Base-by-base conservation (phyloP, 2,888 invertebrate genomes). In the Drosophila helvetica region DNA sequence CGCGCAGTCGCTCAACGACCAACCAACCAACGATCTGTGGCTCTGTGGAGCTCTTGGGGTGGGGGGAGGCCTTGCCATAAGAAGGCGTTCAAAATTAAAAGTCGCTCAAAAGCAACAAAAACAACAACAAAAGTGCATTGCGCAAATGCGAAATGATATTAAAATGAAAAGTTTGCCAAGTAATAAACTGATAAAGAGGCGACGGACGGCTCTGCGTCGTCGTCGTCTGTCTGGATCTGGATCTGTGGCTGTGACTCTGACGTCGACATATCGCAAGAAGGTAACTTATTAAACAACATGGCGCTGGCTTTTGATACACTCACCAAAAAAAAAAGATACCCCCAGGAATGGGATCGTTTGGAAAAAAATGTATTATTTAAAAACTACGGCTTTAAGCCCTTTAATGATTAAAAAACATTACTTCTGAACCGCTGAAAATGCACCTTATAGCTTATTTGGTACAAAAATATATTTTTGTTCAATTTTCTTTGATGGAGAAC, bases 31-130 rank as follows among this genome's bases (percentile, higher is more conserved):
- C 80, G 81, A 86, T 83, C 75, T 73, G 78, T 70, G 47, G 27
- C 70, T 33, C 33, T 12, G 33, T 38, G 38, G 7, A 15, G 38
- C 38, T 38, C n/a, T 7, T 38, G 38, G 38, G 38, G 15, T 0
- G 15, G 38, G 15, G 38, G 6, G 63, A 67, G 62, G 71, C 74
- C 86, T 74, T 67, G 78, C 77, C 55, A n/a, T 69, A 74, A 78
- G 86, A 83, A 90, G 90, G 89, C 89, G 90, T 90, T 83, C 74
- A 86, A 90, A 90, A 89, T 90, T 90, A 87, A 90, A 90, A 89
- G 90, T 84, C 88, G 80, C 88, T 84, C 83, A 80, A 75, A 76
- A 72, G 70, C 70, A 65, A 19, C 60, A 64, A 51, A 57, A 48
- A 52, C 30, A 56, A 12, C 51, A 48, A 53, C 59, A 72, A 62